Percentiles rank a stretch among this genome's conserved stretches.
phyloP scores from a whole-genome alignment of 2,797 vertebrate genomes.

The Hipposideros larvatus region DNA sequence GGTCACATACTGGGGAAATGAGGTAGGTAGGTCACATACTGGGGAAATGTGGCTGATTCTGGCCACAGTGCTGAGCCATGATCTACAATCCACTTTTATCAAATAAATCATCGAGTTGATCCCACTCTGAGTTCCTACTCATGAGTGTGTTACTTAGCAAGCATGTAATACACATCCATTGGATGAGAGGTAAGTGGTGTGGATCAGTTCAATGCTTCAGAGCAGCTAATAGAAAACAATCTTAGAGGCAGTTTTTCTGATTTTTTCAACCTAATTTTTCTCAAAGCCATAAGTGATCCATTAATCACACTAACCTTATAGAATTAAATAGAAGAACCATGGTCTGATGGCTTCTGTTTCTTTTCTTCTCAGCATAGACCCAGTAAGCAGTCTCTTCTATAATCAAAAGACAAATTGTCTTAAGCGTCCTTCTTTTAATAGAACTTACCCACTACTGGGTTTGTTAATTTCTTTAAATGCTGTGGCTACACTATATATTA shows the following conservation, averaged over 20 bases:
- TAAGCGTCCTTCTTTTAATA: not conserved
- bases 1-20: not conserved
- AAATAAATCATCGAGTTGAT: not conserved
- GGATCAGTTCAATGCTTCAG: not conserved
- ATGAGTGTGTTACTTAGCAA: not conserved
- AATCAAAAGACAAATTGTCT: not conserved
- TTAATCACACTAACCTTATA: not conserved
- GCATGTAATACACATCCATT: not conserved
- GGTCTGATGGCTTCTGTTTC: not conserved
- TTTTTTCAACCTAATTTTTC: slow-evolving; percentile 18
- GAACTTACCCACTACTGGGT: not conserved
- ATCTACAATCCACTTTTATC: not conserved
- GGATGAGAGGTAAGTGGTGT: not conserved
- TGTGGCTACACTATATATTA: slow-evolving; percentile 7
- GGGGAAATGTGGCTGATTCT: not conserved
- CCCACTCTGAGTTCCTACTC: not conserved
- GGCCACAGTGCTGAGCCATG: not conserved
- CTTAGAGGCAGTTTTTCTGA: not conserved
- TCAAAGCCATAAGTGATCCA: not conserved
- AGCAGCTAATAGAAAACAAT: not conserved
- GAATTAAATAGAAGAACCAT: not conserved
- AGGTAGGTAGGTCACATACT: not conserved
- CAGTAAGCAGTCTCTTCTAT: not conserved
- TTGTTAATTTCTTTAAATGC: slow-evolving; percentile 37
- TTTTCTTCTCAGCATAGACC: not conserved